Evolutionary conservation across 2,113 vertebrate genomes (phyloP), one percentile per base, ranked within the genome.

Genomic region (Grantiella picta): DNA sequence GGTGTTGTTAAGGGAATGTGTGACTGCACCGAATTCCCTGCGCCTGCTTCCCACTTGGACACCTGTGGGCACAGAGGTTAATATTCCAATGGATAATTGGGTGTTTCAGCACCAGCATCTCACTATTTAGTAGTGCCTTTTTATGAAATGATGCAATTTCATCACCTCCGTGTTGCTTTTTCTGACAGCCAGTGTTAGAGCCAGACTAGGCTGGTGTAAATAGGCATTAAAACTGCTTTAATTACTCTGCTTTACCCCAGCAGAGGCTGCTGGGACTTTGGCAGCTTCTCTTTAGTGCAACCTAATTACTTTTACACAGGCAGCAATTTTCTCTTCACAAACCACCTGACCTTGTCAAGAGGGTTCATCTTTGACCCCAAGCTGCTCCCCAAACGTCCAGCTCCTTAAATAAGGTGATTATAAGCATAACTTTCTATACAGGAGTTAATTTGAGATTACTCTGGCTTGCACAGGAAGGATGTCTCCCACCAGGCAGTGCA

Each of bases 261-360:
- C 0, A 2, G 22, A 84, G 27, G 23, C 44, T 69, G 36, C 63
- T 85, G 59, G 52, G 50, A 21, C 61, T 92, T 61, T 60, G 38
- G 49, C 69, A 87, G 31, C n/a, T 91, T 72, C 47, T 86, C 47
- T 70, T 80, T 31, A 61, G 44, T 21, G 17, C 23, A 65, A 35
- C 49, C 18, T 66, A 76, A 85, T 94, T 80, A 42, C 12, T 31
- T 60, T 52, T 33, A 27, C 35, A 50, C 9, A 35, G 33, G 70
- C 52, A 71, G 38, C 36, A 70, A 59, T 92, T 92, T 94, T 86
- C 82, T 70, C 35, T 70, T 89, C 42, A 61, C 11, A 64, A 38
- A 24, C 33, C 61, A 72, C 31, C 65, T 69, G 33, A 61, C 56
- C 61, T 52, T 84, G 73, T 49, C 72, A 59, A 50, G 7, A 0